phyloP scores from a whole-genome alignment of 35 echinoderm and acorn worm genomes.

The Anneissia japonica region DNA sequence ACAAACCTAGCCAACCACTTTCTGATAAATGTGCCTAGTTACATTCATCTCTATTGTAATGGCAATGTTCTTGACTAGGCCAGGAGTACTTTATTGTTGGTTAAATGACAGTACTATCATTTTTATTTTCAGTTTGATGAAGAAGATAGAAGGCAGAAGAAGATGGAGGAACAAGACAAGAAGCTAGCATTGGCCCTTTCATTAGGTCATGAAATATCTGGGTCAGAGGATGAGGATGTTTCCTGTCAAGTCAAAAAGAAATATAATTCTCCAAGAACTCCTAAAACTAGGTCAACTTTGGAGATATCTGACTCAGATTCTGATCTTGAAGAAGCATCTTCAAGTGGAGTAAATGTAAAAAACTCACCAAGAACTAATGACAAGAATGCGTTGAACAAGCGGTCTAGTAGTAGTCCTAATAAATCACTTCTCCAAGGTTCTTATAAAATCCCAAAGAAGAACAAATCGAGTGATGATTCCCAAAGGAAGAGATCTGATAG shows the following conservation, averaged over 20 bases:
- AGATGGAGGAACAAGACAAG: conserved; percentile 33
- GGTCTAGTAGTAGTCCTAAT: too few relatives aligned
- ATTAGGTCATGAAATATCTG: conserved; percentile 66
- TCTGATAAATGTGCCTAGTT: too few relatives aligned
- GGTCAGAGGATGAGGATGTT: conserved; percentile 55
- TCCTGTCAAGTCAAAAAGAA: background rate
- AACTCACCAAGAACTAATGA: too few relatives aligned
- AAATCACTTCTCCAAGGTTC: background rate
- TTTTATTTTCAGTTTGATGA: conserved; percentile 39
- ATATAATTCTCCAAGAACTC: background rate
- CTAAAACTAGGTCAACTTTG: background rate
- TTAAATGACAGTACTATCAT: too few relatives aligned
- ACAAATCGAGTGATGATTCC: conserved; percentile 27
- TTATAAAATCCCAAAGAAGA: background rate
- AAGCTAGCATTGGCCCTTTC: conserved; percentile 44
- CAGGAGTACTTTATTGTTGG: too few relatives aligned
- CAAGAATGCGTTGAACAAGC: background rate
- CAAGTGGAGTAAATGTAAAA: too few relatives aligned
- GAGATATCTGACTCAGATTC: background rate
- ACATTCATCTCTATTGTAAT: too few relatives aligned
- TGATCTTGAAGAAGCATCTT: background rate
- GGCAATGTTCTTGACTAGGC: too few relatives aligned
- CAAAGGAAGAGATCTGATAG: background rate
- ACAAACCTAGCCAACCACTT: too few relatives aligned
- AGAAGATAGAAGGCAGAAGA: conserved; percentile 15